Evolutionary conservation across 1,140 invertebrate genomes (phyloP).

Genomic region (Orchestia grillus): DNA sequence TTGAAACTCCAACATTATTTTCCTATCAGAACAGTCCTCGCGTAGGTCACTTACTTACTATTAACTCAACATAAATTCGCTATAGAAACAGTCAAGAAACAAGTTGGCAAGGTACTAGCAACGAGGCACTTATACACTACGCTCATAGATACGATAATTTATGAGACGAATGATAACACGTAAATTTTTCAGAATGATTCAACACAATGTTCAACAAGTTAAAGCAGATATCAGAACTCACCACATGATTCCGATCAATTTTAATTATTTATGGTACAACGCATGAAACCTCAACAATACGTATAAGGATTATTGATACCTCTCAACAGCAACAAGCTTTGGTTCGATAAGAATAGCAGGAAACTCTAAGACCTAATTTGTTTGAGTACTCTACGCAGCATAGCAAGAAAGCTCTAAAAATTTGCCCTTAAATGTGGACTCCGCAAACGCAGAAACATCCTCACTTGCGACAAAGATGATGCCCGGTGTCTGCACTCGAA

Average conservation of each 20-base stretch:
- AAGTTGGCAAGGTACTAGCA: not conserved
- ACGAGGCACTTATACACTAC: conserved; percentile 31
- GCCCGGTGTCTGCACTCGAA: not conserved
- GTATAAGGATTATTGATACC: conserved; percentile 19
- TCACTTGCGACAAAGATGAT: not conserved
- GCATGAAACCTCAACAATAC: conserved; percentile 20
- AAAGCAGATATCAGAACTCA: not conserved
- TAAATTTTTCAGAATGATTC: conserved; percentile 3
- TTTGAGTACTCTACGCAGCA: conserved; percentile 28
- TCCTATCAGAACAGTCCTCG: not conserved
- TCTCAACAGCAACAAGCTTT: conserved; percentile 47
- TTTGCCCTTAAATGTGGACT: not conserved
- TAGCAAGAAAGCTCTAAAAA: conserved; percentile 35
- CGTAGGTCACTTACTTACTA: not conserved
- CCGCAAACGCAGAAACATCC: not conserved
- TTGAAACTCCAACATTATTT: not conserved
- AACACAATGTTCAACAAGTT: conserved; percentile 24
- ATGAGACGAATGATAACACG: not conserved
- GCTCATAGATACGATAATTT: not conserved
- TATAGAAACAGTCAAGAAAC: not conserved
- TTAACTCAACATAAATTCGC: not conserved
- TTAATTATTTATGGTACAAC: conserved; percentile 15
- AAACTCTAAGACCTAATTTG: conserved; percentile 44
- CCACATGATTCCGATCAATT: not conserved
- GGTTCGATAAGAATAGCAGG: not conserved